Evolutionary conservation across 1,140 invertebrate genomes (phyloP).

Genomic region (Pentalonia nigronervosa): DNA sequence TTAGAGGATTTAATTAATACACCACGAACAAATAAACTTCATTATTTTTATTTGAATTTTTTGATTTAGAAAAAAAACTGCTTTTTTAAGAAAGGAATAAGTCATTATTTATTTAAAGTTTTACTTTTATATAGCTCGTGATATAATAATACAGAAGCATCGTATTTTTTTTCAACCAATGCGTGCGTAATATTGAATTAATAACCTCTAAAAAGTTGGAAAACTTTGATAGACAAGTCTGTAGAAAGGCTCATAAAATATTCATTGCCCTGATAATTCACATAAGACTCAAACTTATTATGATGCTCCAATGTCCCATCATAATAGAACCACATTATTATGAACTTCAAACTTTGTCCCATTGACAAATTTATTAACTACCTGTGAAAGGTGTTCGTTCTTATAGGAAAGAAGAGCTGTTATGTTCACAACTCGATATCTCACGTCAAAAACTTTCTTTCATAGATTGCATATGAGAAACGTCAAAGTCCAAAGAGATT

Average conservation of each 20-base stretch:
- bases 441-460: conserved; percentile 21
- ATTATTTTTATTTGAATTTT: background rate
- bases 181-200: background rate
- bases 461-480: background rate
- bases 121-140: background rate
- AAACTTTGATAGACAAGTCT: background rate
- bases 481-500: background rate
- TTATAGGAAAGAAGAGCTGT: background rate
- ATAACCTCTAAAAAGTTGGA: conserved; percentile 6
- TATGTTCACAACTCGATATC: conserved; percentile 25
- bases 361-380: conserved; percentile 33
- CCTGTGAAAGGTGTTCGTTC: background rate
- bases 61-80: background rate
- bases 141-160: background rate
- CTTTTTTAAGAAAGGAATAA: background rate
- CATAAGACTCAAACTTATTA: conserved; percentile 14
- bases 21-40: background rate
- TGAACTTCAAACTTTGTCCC: conserved; percentile 35
- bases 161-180: conserved; percentile 4
- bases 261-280: conserved; percentile 19
- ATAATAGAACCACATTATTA: conserved; percentile 41
- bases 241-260: conserved; percentile 24
- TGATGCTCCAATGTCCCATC: background rate
- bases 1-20: background rate
- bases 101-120: background rate